A percentile compares a stretch with the other conserved stretches of the same genome.
Conservation (phyloP, 1,140 invertebrate species). For the Drosophila pseudoobscura region DNA sequence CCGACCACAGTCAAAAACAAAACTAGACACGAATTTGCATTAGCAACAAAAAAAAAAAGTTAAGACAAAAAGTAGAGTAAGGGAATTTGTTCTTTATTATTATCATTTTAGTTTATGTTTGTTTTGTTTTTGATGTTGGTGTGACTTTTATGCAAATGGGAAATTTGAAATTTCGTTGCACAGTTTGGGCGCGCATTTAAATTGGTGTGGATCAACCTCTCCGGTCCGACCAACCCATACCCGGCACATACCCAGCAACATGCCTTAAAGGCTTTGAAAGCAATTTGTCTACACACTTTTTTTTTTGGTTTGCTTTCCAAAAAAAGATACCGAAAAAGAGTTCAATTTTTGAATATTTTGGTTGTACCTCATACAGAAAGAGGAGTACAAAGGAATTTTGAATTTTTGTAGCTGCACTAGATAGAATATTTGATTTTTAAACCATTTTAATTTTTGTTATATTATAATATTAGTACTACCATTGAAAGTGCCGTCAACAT, state of each 20-base stretch:
- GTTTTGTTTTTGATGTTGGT: conserved; percentile 4
- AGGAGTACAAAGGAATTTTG: no score
- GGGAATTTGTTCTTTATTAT: conserved; percentile 8
- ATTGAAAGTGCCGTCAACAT: no score
- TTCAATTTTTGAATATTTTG: no score
- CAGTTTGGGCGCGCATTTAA: conserved; percentile 69
- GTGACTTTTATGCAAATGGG: conserved; percentile 69
- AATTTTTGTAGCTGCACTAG: no score
- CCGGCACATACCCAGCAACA: conserved; percentile 8
- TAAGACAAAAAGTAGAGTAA: neutral
- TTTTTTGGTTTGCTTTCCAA: neutral
- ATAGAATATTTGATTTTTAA: no score
- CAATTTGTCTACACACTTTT: conserved; percentile 64
- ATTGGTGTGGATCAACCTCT: conserved; percentile 44
- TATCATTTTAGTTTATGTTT: conserved; percentile 8
- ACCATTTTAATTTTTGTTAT: no score
- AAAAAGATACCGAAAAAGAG: no score
- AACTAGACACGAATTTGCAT: conserved; percentile 52
- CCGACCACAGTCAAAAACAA: conserved; percentile 16
- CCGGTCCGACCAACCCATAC: conserved; percentile 10
- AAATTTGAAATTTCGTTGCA: conserved; percentile 53
- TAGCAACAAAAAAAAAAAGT: conserved; percentile 2
- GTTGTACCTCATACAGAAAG: no score
- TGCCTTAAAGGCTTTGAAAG: conserved; percentile 80
- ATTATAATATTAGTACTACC: no score